A percentile compares a stretch with the other conserved stretches of the same genome.
Conservation (phyloP, 2,797 vertebrate genomes). For the Hypotaenidia okinawae region DNA sequence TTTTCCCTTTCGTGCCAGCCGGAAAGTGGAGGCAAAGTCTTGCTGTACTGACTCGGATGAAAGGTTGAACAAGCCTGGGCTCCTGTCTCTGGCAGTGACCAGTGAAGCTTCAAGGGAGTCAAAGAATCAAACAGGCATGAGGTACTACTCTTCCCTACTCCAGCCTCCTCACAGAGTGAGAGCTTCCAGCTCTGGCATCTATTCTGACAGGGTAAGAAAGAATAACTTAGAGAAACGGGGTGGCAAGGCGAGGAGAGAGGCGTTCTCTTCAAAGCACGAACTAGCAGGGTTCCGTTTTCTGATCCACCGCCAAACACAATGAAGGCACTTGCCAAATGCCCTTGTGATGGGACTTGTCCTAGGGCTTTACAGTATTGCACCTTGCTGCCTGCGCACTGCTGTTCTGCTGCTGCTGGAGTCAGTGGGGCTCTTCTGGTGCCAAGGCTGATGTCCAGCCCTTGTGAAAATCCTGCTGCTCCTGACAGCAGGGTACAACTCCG, state of each 20-base stretch:
- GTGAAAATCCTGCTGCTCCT: background rate
- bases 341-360: background rate
- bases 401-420: background rate
- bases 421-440: background rate
- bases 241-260: background rate
- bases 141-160: background rate
- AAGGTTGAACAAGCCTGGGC: slow-evolving; percentile 27
- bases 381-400: background rate
- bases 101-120: background rate
- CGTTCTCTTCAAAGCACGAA: background rate
- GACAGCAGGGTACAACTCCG: accelerated
- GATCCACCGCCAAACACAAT: background rate
- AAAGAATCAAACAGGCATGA: background rate
- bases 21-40: background rate
- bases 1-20: background rate
- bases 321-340: background rate
- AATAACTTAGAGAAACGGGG: background rate
- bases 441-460: background rate
- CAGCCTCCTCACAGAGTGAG: background rate
- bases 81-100: slow-evolving; percentile 5
- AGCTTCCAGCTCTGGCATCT: background rate
- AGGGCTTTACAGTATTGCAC: background rate
- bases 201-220: background rate
- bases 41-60: slow-evolving; percentile 1
- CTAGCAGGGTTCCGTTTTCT: background rate